Evolutionary conservation across 2,888 invertebrate species (phyloP).

Genomic region (Timandra comae): DNA sequence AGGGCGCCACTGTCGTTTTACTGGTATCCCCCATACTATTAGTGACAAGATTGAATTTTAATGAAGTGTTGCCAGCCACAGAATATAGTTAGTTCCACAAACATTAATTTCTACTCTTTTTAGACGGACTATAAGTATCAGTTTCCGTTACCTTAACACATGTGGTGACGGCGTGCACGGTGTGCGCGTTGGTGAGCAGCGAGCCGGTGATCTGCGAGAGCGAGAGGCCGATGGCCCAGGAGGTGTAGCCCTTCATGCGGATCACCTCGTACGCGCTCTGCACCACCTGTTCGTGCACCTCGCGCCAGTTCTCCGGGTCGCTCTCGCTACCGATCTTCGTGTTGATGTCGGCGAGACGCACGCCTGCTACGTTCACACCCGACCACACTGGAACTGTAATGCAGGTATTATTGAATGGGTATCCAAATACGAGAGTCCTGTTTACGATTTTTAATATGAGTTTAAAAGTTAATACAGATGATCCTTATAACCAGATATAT

Average conservation of each 20-base stretch:
- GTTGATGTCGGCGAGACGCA: slow-evolving; percentile 86
- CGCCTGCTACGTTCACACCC: slow-evolving; percentile 94
- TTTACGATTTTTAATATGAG: too few relatives aligned
- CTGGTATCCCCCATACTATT: too few relatives aligned
- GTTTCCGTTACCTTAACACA: slow-evolving; percentile 86
- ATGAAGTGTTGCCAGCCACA: too few relatives aligned
- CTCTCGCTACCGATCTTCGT: slow-evolving; percentile 82
- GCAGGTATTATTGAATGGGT: too few relatives aligned
- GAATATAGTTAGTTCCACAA: too few relatives aligned
- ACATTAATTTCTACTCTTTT: too few relatives aligned
- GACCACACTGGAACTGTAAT: slow-evolving; percentile 92
- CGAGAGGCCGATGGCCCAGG: slow-evolving; percentile 93
- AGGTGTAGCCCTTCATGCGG: slow-evolving; percentile 91
- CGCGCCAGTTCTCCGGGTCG: slow-evolving; percentile 87
- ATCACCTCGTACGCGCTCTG: slow-evolving; percentile 92
- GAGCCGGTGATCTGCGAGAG: slow-evolving; percentile 82
- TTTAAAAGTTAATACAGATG: too few relatives aligned
- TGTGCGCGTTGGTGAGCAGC: slow-evolving; percentile 83
- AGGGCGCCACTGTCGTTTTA: too few relatives aligned
- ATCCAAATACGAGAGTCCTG: too few relatives aligned
- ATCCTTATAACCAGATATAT: too few relatives aligned
- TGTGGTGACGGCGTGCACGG: slow-evolving; percentile 88
- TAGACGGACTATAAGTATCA: too few relatives aligned
- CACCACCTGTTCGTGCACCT: slow-evolving; percentile 87
- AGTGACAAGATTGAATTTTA: too few relatives aligned